Evolutionary conservation across 2,113 vertebrate species (phyloP), one percentile per base, ranked within the genome.

Genomic region (Oryzias melastigma): DNA sequence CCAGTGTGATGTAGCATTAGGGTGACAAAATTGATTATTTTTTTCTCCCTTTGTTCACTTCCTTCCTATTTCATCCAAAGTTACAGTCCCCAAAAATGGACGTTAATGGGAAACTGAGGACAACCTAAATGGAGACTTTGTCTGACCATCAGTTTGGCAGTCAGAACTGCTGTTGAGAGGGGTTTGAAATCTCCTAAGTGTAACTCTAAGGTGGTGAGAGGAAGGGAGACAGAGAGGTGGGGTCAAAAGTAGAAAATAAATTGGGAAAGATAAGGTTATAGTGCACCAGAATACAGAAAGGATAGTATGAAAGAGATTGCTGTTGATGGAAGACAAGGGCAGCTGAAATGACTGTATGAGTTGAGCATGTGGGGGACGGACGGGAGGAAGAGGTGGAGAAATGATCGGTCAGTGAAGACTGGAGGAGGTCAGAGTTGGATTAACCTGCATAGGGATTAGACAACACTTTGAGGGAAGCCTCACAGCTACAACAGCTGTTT

Each of bases 141-240:
- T 91, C 85, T 83, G 72, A 68, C 73, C 86, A 91, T 92, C 90
- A 85, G 88, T 79, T 87, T 88, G 86, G 85, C 84, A 83, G 84
- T 83, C 69, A 86, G 88, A 88, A 78, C 88, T 83, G 87, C 86
- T 84, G 75, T 78, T 73, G 81, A 79, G 86, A 75, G 68, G 80
- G 80, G 89, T 91, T 91, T 90, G 85, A 91, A 92, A 92, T 90
- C 88, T 90, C 88, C 90, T 90, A 81, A 90, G 88, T 87, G 90
- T 79, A 84, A 88, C 88, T 86, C 61, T 59, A 71, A 61, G 83
- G 71, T 71, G 78, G 50, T 57, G 71, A 71, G 62, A 76, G 65
- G 65, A 56, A 40, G 70, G 69, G 75, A 64, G 67, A 62, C 65
- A 49, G 72, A 74, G 63, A 66, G 78, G 70, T 75, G 72, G 82